Percentiles rank a stretch among this genome's conserved stretches.
Evolutionary conservation across 2,797 vertebrate genomes (phyloP).

Genomic region (Esox masquinongy): DNA sequence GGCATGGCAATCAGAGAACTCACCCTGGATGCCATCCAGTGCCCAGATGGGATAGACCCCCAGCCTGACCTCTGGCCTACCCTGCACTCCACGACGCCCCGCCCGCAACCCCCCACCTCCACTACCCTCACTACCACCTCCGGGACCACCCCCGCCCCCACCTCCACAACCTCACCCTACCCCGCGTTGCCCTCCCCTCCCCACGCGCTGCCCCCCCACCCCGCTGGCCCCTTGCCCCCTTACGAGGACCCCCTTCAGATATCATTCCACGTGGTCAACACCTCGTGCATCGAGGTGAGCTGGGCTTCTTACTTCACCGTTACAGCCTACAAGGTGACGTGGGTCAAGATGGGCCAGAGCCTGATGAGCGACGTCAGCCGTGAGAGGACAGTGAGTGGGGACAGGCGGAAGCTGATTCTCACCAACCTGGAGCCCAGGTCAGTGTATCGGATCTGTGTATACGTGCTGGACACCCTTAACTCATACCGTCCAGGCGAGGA

Average conservation of each 20-base stretch:
- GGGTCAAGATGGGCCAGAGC: conserved; percentile 95
- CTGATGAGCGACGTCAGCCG: conserved; percentile 88
- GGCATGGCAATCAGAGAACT: conserved; percentile 97
- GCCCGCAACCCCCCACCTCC: conserved; percentile 53
- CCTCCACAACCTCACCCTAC: conserved; percentile 62
- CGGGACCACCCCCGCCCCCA: conserved; percentile 34
- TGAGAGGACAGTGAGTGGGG: conserved; percentile 88
- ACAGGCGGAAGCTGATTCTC: conserved; percentile 82
- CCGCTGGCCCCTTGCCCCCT: conserved; percentile 68
- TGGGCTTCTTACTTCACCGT: conserved; percentile 91
- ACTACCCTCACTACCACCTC: conserved; percentile 52
- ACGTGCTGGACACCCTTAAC: conserved; percentile 91
- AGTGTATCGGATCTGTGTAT: conserved; percentile 93
- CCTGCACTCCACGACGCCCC: conserved; percentile 74
- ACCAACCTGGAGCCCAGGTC: conserved; percentile 88
- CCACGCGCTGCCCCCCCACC: conserved; percentile 70
- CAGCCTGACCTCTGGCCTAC: conserved; percentile 69
- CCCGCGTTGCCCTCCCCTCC: conserved; percentile 67
- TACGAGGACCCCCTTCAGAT: conserved; percentile 87
- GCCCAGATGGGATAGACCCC: conserved; percentile 78
- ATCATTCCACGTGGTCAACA: conserved; percentile 87
- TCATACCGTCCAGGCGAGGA: conserved; percentile 88
- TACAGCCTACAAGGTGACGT: conserved; percentile 93
- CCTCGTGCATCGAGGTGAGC: conserved; percentile 88
- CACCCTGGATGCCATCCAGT: conserved; percentile 91